A percentile compares a stretch with the other conserved stretches of the same genome.
Evolutionary conservation across 2,797 vertebrate species (phyloP).

Genomic region (Pangasius krempfi): DNA sequence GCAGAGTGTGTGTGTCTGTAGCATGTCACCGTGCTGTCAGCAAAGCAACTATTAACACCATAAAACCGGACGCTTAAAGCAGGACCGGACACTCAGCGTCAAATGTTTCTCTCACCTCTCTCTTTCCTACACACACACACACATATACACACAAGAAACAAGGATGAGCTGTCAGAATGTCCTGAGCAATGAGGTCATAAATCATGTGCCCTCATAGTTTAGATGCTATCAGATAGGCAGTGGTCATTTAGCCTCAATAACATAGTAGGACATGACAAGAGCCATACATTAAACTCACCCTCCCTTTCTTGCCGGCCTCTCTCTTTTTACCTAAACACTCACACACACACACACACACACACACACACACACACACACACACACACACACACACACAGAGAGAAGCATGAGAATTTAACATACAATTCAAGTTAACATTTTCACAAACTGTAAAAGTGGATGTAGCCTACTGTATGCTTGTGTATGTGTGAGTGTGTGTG

Average conservation of each 20-base stretch:
- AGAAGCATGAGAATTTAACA: neutral
- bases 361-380: slow-evolving; percentile 5
- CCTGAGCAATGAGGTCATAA: slow-evolving; percentile 39
- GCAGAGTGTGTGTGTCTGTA: slow-evolving; percentile 50
- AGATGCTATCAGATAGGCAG: slow-evolving; percentile 52
- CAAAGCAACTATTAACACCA: slow-evolving; percentile 51
- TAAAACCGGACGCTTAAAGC: slow-evolving; percentile 33
- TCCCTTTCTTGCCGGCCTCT: neutral
- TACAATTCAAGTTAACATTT: neutral
- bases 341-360: neutral
- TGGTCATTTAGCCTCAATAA: slow-evolving; percentile 44
- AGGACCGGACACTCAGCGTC: slow-evolving; percentile 45
- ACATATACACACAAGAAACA: slow-evolving; percentile 28
- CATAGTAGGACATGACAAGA: slow-evolving; percentile 37
- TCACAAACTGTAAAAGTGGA: neutral
- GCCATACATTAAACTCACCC: slow-evolving; percentile 27
- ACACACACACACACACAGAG: neutral
- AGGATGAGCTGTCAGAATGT: slow-evolving; percentile 27
- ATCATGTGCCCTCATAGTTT: slow-evolving; percentile 38
- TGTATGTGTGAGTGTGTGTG: neutral
- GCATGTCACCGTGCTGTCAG: slow-evolving; percentile 49
- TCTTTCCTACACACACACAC: neutral
- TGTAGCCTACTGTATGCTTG: neutral
- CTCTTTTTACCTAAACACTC: neutral
- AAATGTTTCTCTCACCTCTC: slow-evolving; percentile 14